A percentile compares a stretch with the other conserved stretches of the same genome.
phyloP scores from a whole-genome alignment of 2,113 vertebrate species.

The Cinclus cinclus region DNA sequence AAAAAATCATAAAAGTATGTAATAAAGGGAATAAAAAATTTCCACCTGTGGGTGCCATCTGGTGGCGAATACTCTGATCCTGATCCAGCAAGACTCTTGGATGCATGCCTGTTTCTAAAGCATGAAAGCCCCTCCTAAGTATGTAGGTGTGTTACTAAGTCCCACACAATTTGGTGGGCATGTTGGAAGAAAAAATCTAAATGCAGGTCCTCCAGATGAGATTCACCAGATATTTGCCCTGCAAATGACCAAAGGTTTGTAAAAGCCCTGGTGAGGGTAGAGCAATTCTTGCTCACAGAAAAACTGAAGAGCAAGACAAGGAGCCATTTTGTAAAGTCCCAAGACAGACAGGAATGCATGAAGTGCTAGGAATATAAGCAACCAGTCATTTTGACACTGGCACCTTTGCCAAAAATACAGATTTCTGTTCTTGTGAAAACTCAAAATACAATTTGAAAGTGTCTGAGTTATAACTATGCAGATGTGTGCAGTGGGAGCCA shows the following conservation, averaged over 20 bases:
- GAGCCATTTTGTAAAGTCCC: not conserved
- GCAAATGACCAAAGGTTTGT: not conserved
- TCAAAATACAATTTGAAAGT: not conserved
- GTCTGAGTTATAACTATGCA: not conserved
- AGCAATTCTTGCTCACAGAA: not conserved
- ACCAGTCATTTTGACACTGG: not conserved
- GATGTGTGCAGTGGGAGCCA: not conserved
- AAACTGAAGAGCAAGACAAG: not conserved
- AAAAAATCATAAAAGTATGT: not conserved
- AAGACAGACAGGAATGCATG: not conserved
- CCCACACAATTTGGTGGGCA: not conserved
- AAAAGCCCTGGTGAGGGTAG: not conserved
- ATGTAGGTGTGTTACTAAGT: not conserved
- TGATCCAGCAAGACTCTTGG: not conserved
- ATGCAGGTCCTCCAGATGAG: not conserved
- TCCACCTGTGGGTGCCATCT: slow-evolving; percentile 45
- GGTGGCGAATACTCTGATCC: slow-evolving; percentile 9
- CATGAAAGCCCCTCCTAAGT: accelerated
- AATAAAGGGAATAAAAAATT: not conserved
- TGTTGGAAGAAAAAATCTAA: not conserved
- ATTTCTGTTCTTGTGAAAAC: not conserved
- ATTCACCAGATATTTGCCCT: not conserved
- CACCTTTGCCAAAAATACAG: not conserved
- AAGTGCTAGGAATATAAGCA: not conserved
- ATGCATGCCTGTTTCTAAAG: not conserved